phyloP scores from a whole-genome alignment of 2,888 invertebrate genomes.

The Yponomeuta cagnagella region DNA sequence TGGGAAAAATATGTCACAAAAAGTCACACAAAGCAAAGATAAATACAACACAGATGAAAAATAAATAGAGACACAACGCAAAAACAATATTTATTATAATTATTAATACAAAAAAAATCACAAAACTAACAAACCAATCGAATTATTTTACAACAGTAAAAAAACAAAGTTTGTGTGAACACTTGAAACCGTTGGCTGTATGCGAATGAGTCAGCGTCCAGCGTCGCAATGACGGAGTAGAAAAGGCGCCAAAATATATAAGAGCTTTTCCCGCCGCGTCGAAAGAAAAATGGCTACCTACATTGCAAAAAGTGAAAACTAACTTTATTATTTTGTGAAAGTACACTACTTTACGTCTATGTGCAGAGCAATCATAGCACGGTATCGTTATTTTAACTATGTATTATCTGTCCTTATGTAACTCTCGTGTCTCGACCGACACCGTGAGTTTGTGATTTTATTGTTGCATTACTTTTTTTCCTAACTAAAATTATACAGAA shows the following conservation, averaged over 20 bases:
- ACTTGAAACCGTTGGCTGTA: slow-evolving; percentile 14
- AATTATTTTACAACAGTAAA: background rate
- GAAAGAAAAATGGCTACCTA: slow-evolving; percentile 6
- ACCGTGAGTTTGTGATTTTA: background rate
- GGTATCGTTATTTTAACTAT: background rate
- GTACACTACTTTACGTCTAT: slow-evolving; percentile 4
- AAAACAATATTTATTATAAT: slow-evolving; percentile 16
- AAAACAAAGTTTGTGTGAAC: slow-evolving; percentile 5
- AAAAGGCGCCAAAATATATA: slow-evolving; percentile 27
- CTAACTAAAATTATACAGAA: too few relatives aligned
- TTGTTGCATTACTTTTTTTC: background rate
- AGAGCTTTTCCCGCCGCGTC: slow-evolving; percentile 24
- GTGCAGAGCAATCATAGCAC: slow-evolving; percentile 1
- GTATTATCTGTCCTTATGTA: background rate
- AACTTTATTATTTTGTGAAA: slow-evolving; percentile 21
- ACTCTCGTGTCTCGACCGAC: background rate
- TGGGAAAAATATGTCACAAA: background rate
- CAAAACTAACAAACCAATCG: slow-evolving; percentile 15
- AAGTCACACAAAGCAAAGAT: background rate
- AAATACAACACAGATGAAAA: background rate
- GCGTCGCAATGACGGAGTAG: slow-evolving; percentile 17
- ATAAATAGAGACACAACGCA: background rate
- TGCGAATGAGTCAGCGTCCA: slow-evolving; percentile 18
- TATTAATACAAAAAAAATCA: slow-evolving; percentile 16
- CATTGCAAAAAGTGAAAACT: slow-evolving; percentile 27